Evolutionary conservation across 2,888 invertebrate genomes (phyloP), one percentile per base, ranked within the genome.

Genomic region (Scotopteryx bipunctaria): DNA sequence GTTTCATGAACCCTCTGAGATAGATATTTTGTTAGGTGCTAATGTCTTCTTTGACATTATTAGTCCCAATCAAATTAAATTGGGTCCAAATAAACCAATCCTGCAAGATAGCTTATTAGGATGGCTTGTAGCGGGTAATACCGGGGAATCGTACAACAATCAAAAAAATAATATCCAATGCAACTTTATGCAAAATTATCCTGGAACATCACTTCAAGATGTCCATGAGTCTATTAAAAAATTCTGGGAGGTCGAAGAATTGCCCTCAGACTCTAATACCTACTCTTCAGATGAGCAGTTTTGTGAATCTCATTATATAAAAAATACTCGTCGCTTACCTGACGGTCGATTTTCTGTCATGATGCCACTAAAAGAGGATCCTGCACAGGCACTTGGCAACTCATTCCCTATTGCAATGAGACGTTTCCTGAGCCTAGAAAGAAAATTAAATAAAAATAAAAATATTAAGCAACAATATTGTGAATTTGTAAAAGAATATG

Each of bases 301-400:
- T n/a, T 45, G 45, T 31, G 45, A 45, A 37, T n/a, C 8, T 21
- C 21, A 37, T 17, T 45, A 37, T 31, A n/a, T 14, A n/a, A 19
- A 27, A 36, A 45, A 16, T 17, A 29, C 29, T 3, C 2, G 11
- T 9, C 36, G 44, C n/a, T 19, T 45, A 19, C 11, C 25, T 17
- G 17, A 27, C 5, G 44, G 44, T 3, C 16, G 44, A 27, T 44
- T 44, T 36, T 36, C 25, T 1, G 44, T 44, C 2, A 17, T 13
- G 13, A 36, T 36, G 35, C 44, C 44, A 2, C 14, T 44, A 2
- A 25, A 16, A n/a, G 27, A 25, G 8, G 13, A n/a, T 8, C 44
- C 36, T 8, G 33, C 4, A 6, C 9, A 33, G 9, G 33, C 25
- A 11, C 33, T 43, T 1, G 33, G 43, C 5, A 23, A 35, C 6